These are phyloP conservation scores for Marisa cornuarietis DNA, from an alignment of 1,140 invertebrate species.

Conservation along the genomic window DNA sequence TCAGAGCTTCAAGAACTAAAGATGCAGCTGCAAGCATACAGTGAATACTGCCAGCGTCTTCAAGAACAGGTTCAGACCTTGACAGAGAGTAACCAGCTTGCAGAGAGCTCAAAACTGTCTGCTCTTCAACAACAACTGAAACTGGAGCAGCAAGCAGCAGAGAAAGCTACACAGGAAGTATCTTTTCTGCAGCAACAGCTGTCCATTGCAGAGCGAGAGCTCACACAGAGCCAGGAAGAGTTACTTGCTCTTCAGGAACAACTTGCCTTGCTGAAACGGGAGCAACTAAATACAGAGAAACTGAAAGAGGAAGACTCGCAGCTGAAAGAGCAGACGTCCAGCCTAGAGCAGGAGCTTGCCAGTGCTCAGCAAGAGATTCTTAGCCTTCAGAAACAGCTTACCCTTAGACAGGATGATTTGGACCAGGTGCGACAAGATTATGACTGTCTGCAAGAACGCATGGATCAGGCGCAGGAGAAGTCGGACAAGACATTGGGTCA, in stretches of 20 bases:
- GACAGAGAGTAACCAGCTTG: conserved; percentile 30
- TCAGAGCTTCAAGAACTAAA: conserved; percentile 27
- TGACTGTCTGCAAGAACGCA: neutral
- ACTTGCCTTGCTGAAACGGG: neutral
- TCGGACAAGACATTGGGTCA: no score
- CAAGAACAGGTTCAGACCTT: conserved; percentile 46
- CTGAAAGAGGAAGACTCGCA: neutral
- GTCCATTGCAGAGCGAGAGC: no score
- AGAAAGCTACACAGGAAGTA: conserved; percentile 5
- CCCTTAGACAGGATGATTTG: conserved; percentile 9
- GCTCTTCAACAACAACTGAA: conserved; percentile 16
- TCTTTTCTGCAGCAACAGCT: conserved; percentile 18
- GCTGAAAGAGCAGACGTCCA: neutral
- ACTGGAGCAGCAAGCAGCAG: neutral
- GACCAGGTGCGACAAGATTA: neutral
- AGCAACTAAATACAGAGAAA: neutral
- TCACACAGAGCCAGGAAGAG: neutral
- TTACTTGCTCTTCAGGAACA: neutral
- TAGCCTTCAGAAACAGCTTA: conserved; percentile 11
- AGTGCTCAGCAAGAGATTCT: conserved; percentile 7
- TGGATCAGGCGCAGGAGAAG: no score
- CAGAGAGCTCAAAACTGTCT: conserved; percentile 4
- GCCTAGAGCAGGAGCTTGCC: conserved; percentile 10
- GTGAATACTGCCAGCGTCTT: conserved; percentile 45
- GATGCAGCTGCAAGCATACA: conserved; percentile 35